Evolutionary conservation across 2,797 vertebrate species (phyloP).

Genomic region (Galago senegalensis): DNA sequence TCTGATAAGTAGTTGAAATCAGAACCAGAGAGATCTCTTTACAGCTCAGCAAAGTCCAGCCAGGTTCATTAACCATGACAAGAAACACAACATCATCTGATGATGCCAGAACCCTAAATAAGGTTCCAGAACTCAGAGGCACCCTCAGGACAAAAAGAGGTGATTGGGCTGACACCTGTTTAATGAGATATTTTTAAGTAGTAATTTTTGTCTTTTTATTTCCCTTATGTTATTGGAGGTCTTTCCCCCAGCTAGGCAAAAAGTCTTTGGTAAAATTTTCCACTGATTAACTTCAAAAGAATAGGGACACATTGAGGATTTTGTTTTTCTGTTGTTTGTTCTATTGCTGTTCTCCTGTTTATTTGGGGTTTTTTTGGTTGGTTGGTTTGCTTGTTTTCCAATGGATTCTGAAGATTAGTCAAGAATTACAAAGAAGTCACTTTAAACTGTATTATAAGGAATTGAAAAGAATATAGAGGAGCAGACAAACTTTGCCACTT

Average conservation of each 20-base stretch:
- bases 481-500: not conserved
- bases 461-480: not conserved
- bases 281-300: not conserved
- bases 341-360: not conserved
- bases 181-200: not conserved
- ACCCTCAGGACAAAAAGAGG: not conserved
- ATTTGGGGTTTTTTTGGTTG: not conserved
- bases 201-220: not conserved
- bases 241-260: not conserved
- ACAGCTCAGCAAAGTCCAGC: not conserved
- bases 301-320: not conserved
- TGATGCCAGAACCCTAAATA: not conserved
- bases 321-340: not conserved
- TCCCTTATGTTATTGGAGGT: not conserved
- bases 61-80: not conserved
- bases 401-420: not conserved
- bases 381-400: not conserved
- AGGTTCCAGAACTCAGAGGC: not conserved
- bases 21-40: not conserved
- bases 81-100: not conserved
- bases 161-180: not conserved
- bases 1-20: not conserved
- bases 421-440: not conserved
- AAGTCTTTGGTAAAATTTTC: not conserved
- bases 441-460: not conserved